A percentile compares a stretch with the other conserved stretches of the same genome.
phyloP scores from a whole-genome alignment of 2,797 vertebrate species.

The Euthynnus affinis region DNA sequence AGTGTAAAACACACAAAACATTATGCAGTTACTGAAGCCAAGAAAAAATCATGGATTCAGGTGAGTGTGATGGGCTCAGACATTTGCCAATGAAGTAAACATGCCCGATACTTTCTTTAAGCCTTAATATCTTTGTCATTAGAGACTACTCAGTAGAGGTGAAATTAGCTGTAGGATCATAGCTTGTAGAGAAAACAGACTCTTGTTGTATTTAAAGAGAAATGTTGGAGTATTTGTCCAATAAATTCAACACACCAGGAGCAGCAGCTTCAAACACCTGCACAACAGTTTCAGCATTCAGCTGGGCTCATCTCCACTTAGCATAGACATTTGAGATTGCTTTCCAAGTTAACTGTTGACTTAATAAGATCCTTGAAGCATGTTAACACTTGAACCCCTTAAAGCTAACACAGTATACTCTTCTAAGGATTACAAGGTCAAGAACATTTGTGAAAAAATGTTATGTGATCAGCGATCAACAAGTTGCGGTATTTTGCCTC shows the following conservation, averaged over 20 bases:
- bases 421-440: constrained; percentile 12
- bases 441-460: background rate
- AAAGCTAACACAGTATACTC: background rate
- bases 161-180: no score
- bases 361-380: background rate
- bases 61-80: constrained; percentile 8
- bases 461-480: background rate
- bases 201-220: background rate
- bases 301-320: background rate
- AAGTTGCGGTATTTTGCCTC: background rate
- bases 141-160: background rate
- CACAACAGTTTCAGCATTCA: background rate
- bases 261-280: background rate
- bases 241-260: background rate
- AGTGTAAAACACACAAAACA: no score
- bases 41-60: background rate
- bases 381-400: background rate
- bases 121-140: background rate
- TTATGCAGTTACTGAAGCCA: background rate
- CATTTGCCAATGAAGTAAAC: background rate
- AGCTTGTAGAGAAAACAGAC: no score
- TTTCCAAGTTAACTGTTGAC: constrained; percentile 15
- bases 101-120: background rate
- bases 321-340: background rate
- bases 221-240: background rate